Evolutionary conservation across 1,140 invertebrate genomes (phyloP).

Genomic region (Hetaerina americana): DNA sequence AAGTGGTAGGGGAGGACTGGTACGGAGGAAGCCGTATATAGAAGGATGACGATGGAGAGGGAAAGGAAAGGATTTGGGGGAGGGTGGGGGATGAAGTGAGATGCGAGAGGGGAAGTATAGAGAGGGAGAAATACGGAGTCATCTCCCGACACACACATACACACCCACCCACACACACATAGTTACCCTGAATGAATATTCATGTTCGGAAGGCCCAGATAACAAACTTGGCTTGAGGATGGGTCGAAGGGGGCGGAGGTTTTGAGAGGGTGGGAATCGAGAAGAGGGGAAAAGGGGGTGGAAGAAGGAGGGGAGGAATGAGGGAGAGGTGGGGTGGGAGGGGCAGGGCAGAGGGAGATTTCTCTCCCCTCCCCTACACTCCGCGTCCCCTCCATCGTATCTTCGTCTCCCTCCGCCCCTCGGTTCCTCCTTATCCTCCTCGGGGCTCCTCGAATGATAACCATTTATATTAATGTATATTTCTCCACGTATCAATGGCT

Average conservation of each 20-base stretch:
- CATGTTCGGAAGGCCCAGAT: conserved; percentile 9
- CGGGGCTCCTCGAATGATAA: conserved; percentile 9
- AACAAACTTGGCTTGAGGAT: conserved; percentile 10
- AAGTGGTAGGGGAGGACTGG: no score
- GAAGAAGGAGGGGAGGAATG: not conserved
- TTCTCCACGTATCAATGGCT: conserved; percentile 14
- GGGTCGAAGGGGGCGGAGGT: not conserved
- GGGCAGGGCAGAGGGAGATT: not conserved
- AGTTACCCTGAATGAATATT: conserved; percentile 10
- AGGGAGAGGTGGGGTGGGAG: not conserved
- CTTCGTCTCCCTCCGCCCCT: no score
- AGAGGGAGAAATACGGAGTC: not conserved
- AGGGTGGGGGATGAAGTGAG: not conserved
- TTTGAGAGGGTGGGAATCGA: no score
- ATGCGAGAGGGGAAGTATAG: not conserved
- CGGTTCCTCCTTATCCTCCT: not conserved
- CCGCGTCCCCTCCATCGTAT: no score
- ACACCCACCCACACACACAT: not conserved
- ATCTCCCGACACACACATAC: not conserved
- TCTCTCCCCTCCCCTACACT: not conserved
- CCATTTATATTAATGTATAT: conserved; percentile 15
- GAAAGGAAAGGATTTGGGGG: not conserved
- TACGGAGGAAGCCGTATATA: no score
- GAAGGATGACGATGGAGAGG: no score
- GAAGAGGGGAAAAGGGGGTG: no score